Conservation (phyloP, 2,888 invertebrate species). For the Dascillus cervinus region DNA sequence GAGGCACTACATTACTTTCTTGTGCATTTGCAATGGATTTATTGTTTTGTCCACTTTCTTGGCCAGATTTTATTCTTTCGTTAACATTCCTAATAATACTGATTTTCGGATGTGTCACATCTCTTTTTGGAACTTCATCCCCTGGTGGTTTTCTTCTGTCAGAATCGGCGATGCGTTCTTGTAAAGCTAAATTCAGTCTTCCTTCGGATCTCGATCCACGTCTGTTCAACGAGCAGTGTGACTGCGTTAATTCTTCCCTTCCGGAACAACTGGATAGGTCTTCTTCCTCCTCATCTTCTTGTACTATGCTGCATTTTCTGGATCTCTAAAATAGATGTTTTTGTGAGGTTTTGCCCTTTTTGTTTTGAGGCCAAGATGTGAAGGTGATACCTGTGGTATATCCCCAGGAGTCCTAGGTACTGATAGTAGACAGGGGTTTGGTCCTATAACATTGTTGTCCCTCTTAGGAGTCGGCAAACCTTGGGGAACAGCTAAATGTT, state of each 20-base stretch:
- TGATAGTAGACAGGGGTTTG: constrained; percentile 43
- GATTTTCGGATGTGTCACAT: constrained; percentile 8
- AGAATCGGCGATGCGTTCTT: constrained; percentile 52
- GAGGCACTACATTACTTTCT: constrained; percentile 22
- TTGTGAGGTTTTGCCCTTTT: constrained; percentile 4
- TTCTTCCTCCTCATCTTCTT: constrained; percentile 88
- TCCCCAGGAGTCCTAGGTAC: constrained; percentile 64
- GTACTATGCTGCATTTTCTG: constrained; percentile 86
- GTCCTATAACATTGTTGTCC: constrained; percentile 26
- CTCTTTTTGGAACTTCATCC: constrained; percentile 29
- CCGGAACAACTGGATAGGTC: constrained; percentile 55
- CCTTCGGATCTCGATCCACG: constrained; percentile 77
- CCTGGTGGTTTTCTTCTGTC: constrained; percentile 44
- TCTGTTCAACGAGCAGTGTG: constrained; percentile 48
- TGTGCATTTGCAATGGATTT: constrained; percentile 38
- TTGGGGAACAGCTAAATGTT: constrained; percentile 38
- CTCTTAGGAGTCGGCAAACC: constrained; percentile 28
- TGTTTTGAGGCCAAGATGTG: constrained; percentile 3
- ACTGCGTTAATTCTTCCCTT: constrained; percentile 48
- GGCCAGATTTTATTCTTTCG: constrained; percentile 13
- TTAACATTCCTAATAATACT: constrained; percentile 11
- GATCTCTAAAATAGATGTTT: constrained; percentile 48
- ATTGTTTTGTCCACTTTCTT: constrained; percentile 18
- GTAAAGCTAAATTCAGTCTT: constrained; percentile 61
- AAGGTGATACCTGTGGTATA: constrained; percentile 50